Evolutionary conservation across 2,113 vertebrate genomes (phyloP).

Genomic region (Eubucco bourcierii): DNA sequence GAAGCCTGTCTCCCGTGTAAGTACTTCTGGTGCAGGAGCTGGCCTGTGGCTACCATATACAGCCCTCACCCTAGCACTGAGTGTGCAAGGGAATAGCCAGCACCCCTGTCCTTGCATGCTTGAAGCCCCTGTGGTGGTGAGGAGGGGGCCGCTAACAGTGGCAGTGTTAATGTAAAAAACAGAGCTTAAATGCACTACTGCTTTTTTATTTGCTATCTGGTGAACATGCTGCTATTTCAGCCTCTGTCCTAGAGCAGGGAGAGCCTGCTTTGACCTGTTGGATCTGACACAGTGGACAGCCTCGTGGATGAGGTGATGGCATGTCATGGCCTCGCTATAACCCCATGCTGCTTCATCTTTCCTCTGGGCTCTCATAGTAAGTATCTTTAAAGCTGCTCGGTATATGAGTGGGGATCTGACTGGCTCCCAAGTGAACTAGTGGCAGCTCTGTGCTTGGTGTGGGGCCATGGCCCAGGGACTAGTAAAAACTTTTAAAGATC

Average conservation of each 20-base stretch:
- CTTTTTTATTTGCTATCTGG: neutral
- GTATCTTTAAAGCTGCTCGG: neutral
- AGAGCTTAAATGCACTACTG: neutral
- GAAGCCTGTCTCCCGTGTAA: accelerated
- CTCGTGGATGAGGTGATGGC: neutral
- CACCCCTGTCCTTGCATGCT: accelerated
- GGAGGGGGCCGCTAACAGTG: accelerated
- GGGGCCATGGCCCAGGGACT: neutral
- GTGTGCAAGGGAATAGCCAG: accelerated
- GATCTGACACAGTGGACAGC: accelerated
- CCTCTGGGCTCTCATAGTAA: neutral
- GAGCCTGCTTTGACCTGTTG: neutral
- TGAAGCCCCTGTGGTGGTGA: accelerated
- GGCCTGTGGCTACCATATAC: neutral
- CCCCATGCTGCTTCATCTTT: neutral
- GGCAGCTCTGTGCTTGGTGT: neutral
- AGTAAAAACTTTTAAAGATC: neutral
- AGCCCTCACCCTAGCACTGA: neutral
- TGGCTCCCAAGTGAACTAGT: accelerated
- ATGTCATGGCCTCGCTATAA: neutral
- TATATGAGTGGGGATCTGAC: neutral
- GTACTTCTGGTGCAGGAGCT: neutral
- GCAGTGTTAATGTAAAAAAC: neutral
- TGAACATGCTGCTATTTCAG: neutral
- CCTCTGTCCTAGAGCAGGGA: neutral